Evolutionary conservation across 1,140 invertebrate genomes (phyloP), one percentile per base, ranked within the genome.

Genomic region (Latrodectus geometricus): DNA sequence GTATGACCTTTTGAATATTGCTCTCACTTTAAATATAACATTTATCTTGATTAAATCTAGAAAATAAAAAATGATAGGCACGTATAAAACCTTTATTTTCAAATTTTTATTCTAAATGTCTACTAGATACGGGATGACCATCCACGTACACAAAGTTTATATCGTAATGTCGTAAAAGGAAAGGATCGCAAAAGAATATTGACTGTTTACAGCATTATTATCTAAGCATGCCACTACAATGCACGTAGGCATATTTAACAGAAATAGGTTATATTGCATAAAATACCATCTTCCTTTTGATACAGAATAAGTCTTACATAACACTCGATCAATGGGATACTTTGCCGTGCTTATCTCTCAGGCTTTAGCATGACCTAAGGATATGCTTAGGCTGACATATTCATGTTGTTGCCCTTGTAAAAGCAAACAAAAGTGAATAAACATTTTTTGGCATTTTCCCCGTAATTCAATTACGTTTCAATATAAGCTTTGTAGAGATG

Each of bases 181-280:
- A 61, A 61, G 54, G 8, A 61, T 61, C n/a, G n/a, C 8, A 1
- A 14, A 14, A 14, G 11, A 11, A 61, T 14, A 61, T 61, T 11
- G 11, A 61, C 54, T 8, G 17, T 8, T 11, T 11, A 8, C 3
- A 14, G 78, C 78, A 20, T 14, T 21, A 21, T 81, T 68, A 21
- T 85, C 74, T 5, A 77, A 54, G 54, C 68, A 72, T 23, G 11
- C 82, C 50, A 75, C 12, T 23, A n/a, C n/a, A n/a, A n/a, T n/a
- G n/a, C n/a, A n/a, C n/a, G n/a, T n/a, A 85, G 56, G 73, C 54
- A 85, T 76, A 23, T 75, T n/a, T 15, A 56, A 49, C 4, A 54
- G 14, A 85, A 85, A 85, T n/a, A 85, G n/a, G 21, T 85, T 61
- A 23, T 84, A 70, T 85, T 83, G 80, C 9, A 83, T 17, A 11